phyloP scores from a whole-genome alignment of 1,140 invertebrate species.

The Piezodorus guildinii region DNA sequence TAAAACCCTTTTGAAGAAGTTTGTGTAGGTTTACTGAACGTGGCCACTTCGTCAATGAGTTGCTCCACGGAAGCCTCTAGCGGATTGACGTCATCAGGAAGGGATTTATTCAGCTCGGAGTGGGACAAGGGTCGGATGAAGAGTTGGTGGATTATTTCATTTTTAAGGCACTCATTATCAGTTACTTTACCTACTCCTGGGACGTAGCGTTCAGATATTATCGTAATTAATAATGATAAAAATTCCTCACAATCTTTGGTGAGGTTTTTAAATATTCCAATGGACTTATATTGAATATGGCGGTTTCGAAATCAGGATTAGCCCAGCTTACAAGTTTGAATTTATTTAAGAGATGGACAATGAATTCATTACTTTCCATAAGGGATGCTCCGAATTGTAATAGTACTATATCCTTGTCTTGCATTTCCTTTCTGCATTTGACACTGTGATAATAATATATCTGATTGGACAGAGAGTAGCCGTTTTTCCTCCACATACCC shows the following conservation, averaged over 20 bases:
- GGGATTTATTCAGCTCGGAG: slow-evolving; percentile 73
- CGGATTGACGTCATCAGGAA: slow-evolving; percentile 69
- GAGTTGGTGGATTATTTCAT: slow-evolving; percentile 92
- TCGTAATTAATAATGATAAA: slow-evolving; percentile 69
- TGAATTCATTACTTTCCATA: slow-evolving; percentile 82
- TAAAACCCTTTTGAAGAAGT: slow-evolving; percentile 69
- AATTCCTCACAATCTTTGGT: slow-evolving; percentile 81
- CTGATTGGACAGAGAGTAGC: slow-evolving; percentile 91
- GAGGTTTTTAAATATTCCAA: background rate
- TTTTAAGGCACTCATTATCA: slow-evolving; percentile 74
- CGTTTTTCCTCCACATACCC: slow-evolving; percentile 96
- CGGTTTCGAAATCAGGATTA: slow-evolving; percentile 50
- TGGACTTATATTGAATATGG: slow-evolving; percentile 58
- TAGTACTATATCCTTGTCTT: slow-evolving; percentile 83
- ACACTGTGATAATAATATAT: slow-evolving; percentile 93
- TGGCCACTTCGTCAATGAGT: slow-evolving; percentile 79
- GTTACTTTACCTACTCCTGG: slow-evolving; percentile 67
- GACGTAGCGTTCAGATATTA: slow-evolving; percentile 78
- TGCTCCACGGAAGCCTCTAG: slow-evolving; percentile 75
- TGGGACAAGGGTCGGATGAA: slow-evolving; percentile 89
- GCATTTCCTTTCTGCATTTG: slow-evolving; percentile 37
- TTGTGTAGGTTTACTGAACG: slow-evolving; percentile 70
- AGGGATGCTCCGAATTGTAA: slow-evolving; percentile 80
- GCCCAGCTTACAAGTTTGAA: slow-evolving; percentile 81
- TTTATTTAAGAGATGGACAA: slow-evolving; percentile 87